phyloP scores from a whole-genome alignment of 2,797 vertebrate genomes.

The Falco naumanni region DNA sequence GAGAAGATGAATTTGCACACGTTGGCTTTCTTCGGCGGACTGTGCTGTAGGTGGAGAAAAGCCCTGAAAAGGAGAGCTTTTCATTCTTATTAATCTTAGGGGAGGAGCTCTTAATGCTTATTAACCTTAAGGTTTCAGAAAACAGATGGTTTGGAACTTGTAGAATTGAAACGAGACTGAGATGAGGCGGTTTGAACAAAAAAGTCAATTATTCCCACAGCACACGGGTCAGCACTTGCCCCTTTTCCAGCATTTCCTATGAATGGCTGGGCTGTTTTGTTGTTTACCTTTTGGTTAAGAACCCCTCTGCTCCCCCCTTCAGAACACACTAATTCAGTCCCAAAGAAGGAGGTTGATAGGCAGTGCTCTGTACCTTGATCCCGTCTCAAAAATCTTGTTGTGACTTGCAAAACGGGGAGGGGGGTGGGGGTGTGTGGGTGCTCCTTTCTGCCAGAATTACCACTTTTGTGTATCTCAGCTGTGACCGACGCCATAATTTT shows the following conservation, averaged over 20 bases:
- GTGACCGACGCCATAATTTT: too few species aligned
- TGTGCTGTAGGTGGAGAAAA: not conserved
- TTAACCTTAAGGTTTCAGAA: not conserved
- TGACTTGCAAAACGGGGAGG: not conserved
- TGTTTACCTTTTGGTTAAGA: not conserved
- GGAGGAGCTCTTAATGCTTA: not conserved
- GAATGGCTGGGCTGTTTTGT: not conserved
- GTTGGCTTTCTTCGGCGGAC: not conserved
- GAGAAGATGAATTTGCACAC: not conserved
- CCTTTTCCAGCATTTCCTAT: not conserved
- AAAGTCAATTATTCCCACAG: not conserved
- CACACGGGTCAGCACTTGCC: not conserved
- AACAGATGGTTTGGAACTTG: not conserved
- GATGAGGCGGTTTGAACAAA: not conserved
- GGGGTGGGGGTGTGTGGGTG: rapidly evolving
- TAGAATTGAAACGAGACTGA: not conserved
- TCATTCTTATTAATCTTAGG: not conserved
- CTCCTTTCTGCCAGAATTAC: not conserved
- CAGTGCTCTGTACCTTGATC: not conserved
- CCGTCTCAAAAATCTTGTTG: not conserved
- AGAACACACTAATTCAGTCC: not conserved
- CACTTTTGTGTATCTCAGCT: not conserved
- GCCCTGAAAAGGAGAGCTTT: not conserved
- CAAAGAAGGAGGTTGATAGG: not conserved
- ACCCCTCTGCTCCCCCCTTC: not conserved